phyloP scores from a whole-genome alignment of 2,113 vertebrate genomes.

The Burhinus bistriatus region DNA sequence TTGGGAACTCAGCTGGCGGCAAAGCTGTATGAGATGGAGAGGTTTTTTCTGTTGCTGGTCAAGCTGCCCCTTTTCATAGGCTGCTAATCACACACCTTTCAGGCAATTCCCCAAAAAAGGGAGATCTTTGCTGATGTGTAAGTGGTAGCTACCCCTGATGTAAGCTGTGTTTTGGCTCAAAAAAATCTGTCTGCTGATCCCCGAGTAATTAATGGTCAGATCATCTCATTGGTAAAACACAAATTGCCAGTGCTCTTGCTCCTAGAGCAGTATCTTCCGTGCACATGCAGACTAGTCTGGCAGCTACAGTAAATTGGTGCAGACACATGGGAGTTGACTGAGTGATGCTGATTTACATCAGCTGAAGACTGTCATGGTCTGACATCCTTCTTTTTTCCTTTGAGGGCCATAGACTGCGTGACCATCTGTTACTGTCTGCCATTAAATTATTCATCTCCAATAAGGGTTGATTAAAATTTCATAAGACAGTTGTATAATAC shows the following conservation, averaged over 20 bases:
- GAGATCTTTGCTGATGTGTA: not conserved
- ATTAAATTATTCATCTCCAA: slow-evolving; percentile 19
- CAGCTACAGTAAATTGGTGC: not conserved
- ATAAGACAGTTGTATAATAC: not conserved
- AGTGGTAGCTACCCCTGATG: not conserved
- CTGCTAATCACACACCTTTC: not conserved
- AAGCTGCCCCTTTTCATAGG: not conserved
- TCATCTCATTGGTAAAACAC: accelerated
- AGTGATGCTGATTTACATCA: not conserved
- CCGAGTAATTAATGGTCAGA: not conserved
- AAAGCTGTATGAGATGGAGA: not conserved
- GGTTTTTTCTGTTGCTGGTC: not conserved
- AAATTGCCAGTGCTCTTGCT: no score
- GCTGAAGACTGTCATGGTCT: not conserved
- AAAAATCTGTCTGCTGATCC: not conserved
- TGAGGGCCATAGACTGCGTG: not conserved
- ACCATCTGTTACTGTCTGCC: not conserved
- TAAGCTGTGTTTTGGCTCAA: not conserved
- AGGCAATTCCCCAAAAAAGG: not conserved
- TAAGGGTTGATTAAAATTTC: slow-evolving; percentile 47
- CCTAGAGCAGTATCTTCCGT: not conserved
- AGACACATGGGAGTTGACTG: accelerated
- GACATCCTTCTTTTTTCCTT: not conserved
- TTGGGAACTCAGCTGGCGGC: not conserved
- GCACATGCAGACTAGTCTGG: not conserved